A percentile compares a stretch with the other conserved stretches of the same genome.
Conservation (phyloP, 2,113 vertebrate genomes). For the Strigops habroptila region DNA sequence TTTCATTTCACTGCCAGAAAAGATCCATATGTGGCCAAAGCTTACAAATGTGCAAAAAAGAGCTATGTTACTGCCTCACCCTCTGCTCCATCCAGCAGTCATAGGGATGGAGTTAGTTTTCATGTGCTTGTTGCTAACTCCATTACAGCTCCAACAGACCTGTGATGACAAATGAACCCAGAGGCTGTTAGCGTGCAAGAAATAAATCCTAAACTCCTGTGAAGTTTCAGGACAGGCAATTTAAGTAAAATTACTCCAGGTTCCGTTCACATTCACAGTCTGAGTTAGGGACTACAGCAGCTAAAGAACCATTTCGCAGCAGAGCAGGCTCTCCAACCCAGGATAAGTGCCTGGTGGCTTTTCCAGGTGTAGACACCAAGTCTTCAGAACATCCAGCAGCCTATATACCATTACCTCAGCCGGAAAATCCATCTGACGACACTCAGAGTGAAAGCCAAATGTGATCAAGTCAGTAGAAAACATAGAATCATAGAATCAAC, state of each 20-base stretch:
- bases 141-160: neutral
- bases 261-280: neutral
- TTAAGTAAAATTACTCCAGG: neutral
- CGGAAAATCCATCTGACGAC: neutral
- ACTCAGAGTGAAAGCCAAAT: neutral
- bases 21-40: accelerated
- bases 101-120: neutral
- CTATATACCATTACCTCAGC: neutral
- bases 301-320: neutral
- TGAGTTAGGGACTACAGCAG: neutral
- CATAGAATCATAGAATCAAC: neutral
- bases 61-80: neutral
- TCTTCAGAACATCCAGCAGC: neutral
- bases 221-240: neutral
- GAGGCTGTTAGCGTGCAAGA: neutral
- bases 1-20: neutral
- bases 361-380: neutral
- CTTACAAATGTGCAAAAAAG: neutral
- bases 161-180: neutral
- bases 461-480: neutral
- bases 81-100: neutral
- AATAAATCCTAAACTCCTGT: neutral
- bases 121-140: neutral
- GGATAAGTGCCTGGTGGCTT: neutral
- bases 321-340: neutral